Evolutionary conservation across 2,888 invertebrate genomes (phyloP), one percentile per base, ranked within the genome.

Genomic region (Brachyopa scutellaris): DNA sequence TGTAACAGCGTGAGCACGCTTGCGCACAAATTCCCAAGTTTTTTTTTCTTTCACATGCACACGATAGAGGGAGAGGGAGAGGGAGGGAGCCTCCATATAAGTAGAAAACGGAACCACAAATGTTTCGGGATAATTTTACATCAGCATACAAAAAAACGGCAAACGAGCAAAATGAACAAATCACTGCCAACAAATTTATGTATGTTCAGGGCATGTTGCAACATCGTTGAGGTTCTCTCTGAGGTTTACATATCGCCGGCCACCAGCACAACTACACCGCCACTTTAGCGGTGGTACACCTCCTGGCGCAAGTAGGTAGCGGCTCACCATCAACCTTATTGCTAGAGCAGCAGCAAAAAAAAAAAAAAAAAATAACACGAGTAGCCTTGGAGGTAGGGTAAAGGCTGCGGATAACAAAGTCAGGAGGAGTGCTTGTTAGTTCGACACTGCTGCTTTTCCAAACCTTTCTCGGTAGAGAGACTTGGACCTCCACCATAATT

Each of bases 101-200:
- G 57, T 59, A 64, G 45, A 42, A 64, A 80, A 80, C 62, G 67
- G 67, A 74, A 69, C 74, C 79, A 23, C 51, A 38, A 59, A 29
- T 47, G 38, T 62, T 55, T 15, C 61, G 55, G 66, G 82, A 77
- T 66, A 67, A 61, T 55, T 72, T 59, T 21, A 40, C 51, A 49
- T 47, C 62, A 38, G 26, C 38, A 11, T 1, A 29, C n/a, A 23
- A 38, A 29, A 38, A 8, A 51, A 21, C 7, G 7, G 29, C 53
- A 55, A 61, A 64, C 51, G 47, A 42, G 51, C 40, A 72, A 78
- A 67, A 61, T 62, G 78, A 61, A 83, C 77, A 78, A 78, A 83
- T 78, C 77, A 83, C 83, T 69, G 66, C 47, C 78, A 79, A 83
- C 78, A 83, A 83, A 83, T 78, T 83, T 83, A 78, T 83, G 73